A percentile compares a stretch with the other conserved stretches of the same genome.
phyloP scores from a whole-genome alignment of 2,797 vertebrate genomes.

The Merluccius polli region DNA sequence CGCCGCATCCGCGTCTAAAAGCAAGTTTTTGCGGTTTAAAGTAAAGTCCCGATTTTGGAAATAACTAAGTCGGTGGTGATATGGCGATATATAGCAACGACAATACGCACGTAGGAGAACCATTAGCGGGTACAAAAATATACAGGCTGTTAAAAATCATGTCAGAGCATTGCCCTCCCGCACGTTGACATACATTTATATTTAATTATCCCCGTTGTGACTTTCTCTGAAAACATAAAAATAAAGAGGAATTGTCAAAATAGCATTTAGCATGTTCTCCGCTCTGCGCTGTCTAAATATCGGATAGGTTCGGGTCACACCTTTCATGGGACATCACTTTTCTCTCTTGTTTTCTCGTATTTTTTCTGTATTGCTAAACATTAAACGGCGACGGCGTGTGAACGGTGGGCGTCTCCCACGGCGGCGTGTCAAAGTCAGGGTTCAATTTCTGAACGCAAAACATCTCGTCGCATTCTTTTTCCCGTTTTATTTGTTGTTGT shows the following conservation, averaged over 20 bases:
- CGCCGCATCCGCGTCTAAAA: neutral
- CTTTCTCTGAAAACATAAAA: slow-evolving; percentile 12
- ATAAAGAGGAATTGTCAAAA: slow-evolving; percentile 23
- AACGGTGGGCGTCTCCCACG: slow-evolving; percentile 26
- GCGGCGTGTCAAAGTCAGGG: slow-evolving; percentile 51
- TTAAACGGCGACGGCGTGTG: slow-evolving; percentile 43
- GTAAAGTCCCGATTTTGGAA: neutral
- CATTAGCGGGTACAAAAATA: slow-evolving; percentile 4
- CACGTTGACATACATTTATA: slow-evolving; percentile 53
- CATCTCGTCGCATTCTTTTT: slow-evolving; percentile 17
- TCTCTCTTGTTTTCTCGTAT: slow-evolving; percentile 33
- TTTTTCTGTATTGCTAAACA: slow-evolving; percentile 55
- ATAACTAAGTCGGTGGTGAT: neutral
- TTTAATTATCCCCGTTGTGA: slow-evolving; percentile 32
- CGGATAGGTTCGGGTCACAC: slow-evolving; percentile 44
- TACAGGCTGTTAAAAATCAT: slow-evolving; percentile 27
- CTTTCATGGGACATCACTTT: slow-evolving; percentile 52
- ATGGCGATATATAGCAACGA: neutral
- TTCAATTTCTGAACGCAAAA: slow-evolving; percentile 53
- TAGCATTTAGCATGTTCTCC: slow-evolving; percentile 36
- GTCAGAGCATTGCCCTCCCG: slow-evolving; percentile 9
- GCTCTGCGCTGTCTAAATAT: slow-evolving; percentile 25
- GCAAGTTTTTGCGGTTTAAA: neutral
- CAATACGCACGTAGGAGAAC: slow-evolving; percentile 2
- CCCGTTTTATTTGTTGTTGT: slow-evolving; percentile 20